A percentile compares a stretch with the other conserved stretches of the same genome.
Conservation (phyloP, 1,140 invertebrate species). For the Euglossa dilemma region DNA sequence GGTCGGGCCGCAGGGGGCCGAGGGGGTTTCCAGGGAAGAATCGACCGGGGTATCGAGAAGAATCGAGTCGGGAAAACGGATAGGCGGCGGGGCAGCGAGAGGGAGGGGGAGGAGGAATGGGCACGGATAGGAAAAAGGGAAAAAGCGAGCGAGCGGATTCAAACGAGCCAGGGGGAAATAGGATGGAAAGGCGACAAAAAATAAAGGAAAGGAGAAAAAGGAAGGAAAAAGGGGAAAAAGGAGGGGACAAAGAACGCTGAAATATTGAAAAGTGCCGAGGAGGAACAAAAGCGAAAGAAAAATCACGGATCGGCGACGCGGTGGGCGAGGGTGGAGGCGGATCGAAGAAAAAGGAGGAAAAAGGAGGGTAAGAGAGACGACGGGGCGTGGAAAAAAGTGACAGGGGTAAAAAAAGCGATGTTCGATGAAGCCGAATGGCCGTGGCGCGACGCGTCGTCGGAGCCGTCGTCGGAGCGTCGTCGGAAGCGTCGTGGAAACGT, state of each 20-base stretch:
- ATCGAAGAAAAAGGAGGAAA: background rate
- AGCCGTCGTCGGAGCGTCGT: background rate
- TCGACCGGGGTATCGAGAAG: background rate
- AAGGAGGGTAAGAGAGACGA: background rate
- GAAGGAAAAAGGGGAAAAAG: too few species aligned
- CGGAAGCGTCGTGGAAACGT: background rate
- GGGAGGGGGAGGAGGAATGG: background rate
- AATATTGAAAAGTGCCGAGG: slow-evolving; percentile 32
- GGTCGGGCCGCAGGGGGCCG: too few species aligned
- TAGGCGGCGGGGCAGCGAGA: too few species aligned
- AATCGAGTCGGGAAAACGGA: background rate
- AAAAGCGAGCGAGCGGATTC: background rate
- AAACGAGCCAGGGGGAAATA: background rate
- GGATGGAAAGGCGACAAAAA: background rate
- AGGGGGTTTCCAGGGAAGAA: background rate
- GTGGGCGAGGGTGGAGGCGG: too few species aligned
- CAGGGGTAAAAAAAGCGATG: slow-evolving; percentile 8
- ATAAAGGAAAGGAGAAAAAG: too few species aligned
- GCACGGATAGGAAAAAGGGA: background rate
- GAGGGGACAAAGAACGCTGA: slow-evolving; percentile 8
- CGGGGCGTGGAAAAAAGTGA: background rate
- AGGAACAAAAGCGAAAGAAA: slow-evolving; percentile 49
- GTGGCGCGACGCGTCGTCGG: background rate
- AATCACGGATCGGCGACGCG: background rate
- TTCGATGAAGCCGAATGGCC: slow-evolving; percentile 1